Evolutionary conservation across 2,113 vertebrate species (phyloP), one percentile per base, ranked within the genome.

Genomic region (Tympanuchus pallidicinctus): DNA sequence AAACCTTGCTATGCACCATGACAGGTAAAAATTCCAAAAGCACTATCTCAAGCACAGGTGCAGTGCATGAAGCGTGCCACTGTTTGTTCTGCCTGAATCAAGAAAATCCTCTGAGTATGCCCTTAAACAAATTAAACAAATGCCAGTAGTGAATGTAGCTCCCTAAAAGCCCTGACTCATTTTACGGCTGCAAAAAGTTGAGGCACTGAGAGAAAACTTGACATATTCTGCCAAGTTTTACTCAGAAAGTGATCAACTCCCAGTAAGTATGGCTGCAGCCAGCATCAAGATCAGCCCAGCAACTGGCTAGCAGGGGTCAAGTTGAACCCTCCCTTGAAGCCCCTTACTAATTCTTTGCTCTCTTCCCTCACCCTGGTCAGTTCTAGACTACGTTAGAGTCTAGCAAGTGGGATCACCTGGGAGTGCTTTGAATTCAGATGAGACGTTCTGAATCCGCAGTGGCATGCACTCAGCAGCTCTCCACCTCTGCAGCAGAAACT

Each of bases 201-300:
- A 89, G 57, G 12, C 59, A 52, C 7, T 6, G 48, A 24, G 54
- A 66, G 45, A 38, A 57, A 81, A 72, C 34, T 4, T 27, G 30
- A n/a, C 34, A 89, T 34, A 19, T 8, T 38, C 28, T 30, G 52
- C 52, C 80, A 66, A 15, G 50, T 27, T 52, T 57, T 81, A 73
- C 45, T 24, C 14, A 85, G 72, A 4, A 3, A 21, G 13, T 2
- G 15, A 66, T 28, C 14, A 59, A 16, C 13, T 65, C 7, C 4
- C 73, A 11, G 10, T 13, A 42, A 0, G 3, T 13, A 25, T 0
- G 0, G 36, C 40, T 70, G 45, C 13, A n/a, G 3, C 4, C 15
- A 42, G 56, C 4, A 13, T 50, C 19, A 60, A 69, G 42, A 1
- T 15, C 61, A 57, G 81, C 38, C 10, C 1, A 2, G 56, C 1